These are phyloP conservation scores for Xestia c-nigrum DNA, from an alignment of 2,888 invertebrate genomes.

Conservation along the genomic window DNA sequence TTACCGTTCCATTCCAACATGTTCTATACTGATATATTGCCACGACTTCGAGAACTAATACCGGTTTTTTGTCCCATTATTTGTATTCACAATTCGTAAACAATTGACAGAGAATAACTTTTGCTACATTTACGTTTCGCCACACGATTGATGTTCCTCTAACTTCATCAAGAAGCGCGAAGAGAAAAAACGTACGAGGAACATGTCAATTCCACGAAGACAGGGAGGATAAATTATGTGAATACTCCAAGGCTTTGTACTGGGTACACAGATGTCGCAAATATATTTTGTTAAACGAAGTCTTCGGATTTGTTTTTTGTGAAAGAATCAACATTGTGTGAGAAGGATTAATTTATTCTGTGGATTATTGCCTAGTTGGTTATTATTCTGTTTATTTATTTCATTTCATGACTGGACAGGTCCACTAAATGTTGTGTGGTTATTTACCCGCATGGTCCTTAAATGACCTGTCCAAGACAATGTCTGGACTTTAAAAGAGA, in stretches of 20 bases:
- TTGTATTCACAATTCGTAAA: constrained; percentile 70
- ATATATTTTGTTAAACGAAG: constrained; percentile 35
- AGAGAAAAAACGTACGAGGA: constrained; percentile 41
- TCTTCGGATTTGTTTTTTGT: constrained; percentile 30
- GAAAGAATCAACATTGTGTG: not conserved
- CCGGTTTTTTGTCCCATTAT: constrained; percentile 61
- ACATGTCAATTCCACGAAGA: constrained; percentile 48
- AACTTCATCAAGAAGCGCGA: constrained; percentile 54
- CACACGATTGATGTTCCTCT: constrained; percentile 57
- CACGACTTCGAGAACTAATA: constrained; percentile 41
- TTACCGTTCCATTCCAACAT: constrained; percentile 23
- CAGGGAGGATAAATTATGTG: constrained; percentile 48
- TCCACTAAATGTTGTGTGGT: not conserved
- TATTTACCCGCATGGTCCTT: not conserved
- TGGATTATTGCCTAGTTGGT: not conserved
- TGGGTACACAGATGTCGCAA: constrained; percentile 33
- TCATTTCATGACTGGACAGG: not conserved
- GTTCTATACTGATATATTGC: constrained; percentile 28
- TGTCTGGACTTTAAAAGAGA: not conserved
- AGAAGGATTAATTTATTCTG: not conserved
- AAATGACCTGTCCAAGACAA: not conserved
- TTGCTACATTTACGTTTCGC: constrained; percentile 61
- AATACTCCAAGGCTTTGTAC: constrained; percentile 47
- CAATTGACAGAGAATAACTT: constrained; percentile 67
- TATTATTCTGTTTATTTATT: not conserved